These are phyloP conservation scores for Brachionus rubens DNA, from an alignment of 1,140 invertebrate species.

Conservation along the genomic window DNA sequence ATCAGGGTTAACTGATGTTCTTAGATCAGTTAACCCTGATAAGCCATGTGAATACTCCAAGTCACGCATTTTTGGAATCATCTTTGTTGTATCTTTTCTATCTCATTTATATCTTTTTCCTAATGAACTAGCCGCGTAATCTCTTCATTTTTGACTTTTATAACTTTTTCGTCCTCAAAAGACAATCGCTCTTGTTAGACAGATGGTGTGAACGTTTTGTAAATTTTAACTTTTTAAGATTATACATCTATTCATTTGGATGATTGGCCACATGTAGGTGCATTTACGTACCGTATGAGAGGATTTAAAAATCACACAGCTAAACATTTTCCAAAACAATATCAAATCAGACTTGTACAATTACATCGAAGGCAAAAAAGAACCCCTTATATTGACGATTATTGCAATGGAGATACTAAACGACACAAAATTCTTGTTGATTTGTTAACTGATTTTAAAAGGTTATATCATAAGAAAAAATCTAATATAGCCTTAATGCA, in stretches of 20 bases:
- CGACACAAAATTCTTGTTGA: constrained; percentile 71
- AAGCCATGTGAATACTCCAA: too few relatives aligned
- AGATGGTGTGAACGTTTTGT: too few relatives aligned
- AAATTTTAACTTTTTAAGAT: constrained; percentile 62
- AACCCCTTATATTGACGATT: background rate
- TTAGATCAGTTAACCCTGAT: too few relatives aligned
- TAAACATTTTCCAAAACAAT: constrained; percentile 83
- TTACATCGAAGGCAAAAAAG: constrained; percentile 49
- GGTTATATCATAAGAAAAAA: constrained; percentile 64
- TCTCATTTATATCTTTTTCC: too few relatives aligned
- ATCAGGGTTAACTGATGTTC: too few relatives aligned
- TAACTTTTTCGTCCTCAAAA: too few relatives aligned
- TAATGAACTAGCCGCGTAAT: too few relatives aligned
- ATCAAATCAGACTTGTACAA: constrained; percentile 67
- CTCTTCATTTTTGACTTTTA: too few relatives aligned
- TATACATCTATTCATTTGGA: constrained; percentile 76
- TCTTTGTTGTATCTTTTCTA: too few relatives aligned
- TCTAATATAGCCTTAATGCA: constrained; percentile 47
- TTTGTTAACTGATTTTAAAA: constrained; percentile 67
- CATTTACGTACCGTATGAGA: constrained; percentile 83
- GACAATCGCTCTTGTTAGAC: too few relatives aligned
- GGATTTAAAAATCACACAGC: constrained; percentile 80
- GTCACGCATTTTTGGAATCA: too few relatives aligned
- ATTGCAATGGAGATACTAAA: constrained; percentile 73
- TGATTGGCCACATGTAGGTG: constrained; percentile 77